A percentile compares a stretch with the other conserved stretches of the same genome.
Conservation (phyloP, 2,797 vertebrate genomes). For the Lacerta viridis region DNA sequence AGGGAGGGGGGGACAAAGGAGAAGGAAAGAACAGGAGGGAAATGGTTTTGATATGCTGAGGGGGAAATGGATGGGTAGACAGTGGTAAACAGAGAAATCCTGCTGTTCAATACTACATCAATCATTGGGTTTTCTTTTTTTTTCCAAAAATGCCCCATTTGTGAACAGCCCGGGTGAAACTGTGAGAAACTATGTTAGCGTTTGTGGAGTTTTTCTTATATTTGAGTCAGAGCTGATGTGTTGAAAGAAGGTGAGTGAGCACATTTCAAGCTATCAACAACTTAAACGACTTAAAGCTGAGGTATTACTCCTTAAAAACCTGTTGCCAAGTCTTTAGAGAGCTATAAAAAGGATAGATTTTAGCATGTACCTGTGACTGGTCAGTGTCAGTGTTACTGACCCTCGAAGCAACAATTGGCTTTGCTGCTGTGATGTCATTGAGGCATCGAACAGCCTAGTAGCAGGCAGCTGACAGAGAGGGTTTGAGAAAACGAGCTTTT, state of each 20-base stretch:
- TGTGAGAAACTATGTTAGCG: no score
- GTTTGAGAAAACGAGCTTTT: not conserved
- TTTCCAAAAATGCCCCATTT: not conserved
- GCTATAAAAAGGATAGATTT: not conserved
- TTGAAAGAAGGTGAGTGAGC: not conserved
- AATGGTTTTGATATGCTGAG: not conserved
- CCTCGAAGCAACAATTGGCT: not conserved
- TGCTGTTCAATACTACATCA: not conserved
- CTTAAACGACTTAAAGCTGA: not conserved
- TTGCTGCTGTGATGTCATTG: not conserved
- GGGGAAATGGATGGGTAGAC: slow-evolving; percentile 1
- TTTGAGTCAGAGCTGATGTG: not conserved
- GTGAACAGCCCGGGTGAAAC: not conserved
- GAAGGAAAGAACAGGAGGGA: not conserved
- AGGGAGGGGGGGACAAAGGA: no score
- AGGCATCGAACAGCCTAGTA: not conserved
- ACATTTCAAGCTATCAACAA: not conserved
- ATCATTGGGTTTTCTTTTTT: not conserved
- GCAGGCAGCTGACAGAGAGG: not conserved
- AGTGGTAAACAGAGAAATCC: not conserved
- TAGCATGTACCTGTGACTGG: not conserved
- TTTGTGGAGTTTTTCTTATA: not conserved
- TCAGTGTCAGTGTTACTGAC: not conserved
- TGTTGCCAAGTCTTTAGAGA: not conserved
- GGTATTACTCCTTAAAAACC: not conserved